Evolutionary conservation across 1,140 invertebrate species (phyloP).

Genomic region (Caenorhabditis latens): DNA sequence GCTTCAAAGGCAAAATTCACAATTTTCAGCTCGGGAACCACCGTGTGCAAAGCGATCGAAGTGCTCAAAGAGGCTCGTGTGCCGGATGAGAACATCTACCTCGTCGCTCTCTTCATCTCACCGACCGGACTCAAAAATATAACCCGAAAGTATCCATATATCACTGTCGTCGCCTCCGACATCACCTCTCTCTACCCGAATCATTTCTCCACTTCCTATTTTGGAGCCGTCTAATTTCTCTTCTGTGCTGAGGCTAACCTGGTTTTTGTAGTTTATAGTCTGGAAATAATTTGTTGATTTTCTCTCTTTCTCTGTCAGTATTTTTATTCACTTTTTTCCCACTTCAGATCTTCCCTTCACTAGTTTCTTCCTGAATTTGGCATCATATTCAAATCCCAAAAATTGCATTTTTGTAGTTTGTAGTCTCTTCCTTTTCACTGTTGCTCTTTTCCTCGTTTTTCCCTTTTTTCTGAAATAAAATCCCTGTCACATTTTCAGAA

Average conservation of each 20-base stretch:
- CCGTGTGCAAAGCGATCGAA: conserved; percentile 70
- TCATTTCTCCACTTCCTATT: conserved; percentile 46
- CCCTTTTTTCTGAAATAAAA: too few species aligned
- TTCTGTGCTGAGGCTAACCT: neutral
- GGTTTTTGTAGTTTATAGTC: conserved; percentile 14
- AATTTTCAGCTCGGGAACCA: conserved; percentile 69
- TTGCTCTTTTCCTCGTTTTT: too few species aligned
- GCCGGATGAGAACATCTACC: conserved; percentile 69
- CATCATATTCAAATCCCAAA: too few species aligned
- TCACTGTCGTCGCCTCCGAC: conserved; percentile 61
- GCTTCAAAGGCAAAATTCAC: neutral
- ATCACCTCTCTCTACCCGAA: conserved; percentile 29
- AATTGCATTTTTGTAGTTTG: too few species aligned
- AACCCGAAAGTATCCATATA: conserved; percentile 60
- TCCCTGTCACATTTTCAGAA: too few species aligned
- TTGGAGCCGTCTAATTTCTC: conserved; percentile 12
- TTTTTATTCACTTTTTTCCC: conserved; percentile 28
- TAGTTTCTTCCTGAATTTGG: too few species aligned
- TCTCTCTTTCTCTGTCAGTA: neutral
- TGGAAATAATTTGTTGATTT: neutral
- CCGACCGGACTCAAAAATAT: conserved; percentile 65
- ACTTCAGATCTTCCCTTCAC: neutral
- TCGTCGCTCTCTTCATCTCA: conserved; percentile 70
- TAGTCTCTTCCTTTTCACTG: too few species aligned
- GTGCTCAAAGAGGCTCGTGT: conserved; percentile 68